Percentiles rank a stretch among this genome's conserved stretches.
Evolutionary conservation across 2,888 invertebrate species (phyloP).

Genomic region (Cephus nigrinus): DNA sequence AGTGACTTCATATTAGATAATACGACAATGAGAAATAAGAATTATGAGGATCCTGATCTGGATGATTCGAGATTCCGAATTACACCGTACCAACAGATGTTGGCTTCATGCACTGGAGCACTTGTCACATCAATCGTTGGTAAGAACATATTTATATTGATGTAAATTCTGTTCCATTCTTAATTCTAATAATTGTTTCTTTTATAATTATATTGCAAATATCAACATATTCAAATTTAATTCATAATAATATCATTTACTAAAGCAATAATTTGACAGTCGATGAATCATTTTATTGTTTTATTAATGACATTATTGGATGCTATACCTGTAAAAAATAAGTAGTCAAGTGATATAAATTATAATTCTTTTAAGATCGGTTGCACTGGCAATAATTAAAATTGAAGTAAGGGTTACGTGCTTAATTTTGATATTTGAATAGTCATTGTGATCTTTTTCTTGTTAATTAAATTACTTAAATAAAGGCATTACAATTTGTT

Average conservation of each 20-base stretch:
- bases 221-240: neutral
- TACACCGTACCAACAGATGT: conserved; percentile 84
- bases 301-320: too few relatives aligned
- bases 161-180: conserved; percentile 9
- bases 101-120: conserved; percentile 89
- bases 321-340: too few relatives aligned
- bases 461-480: neutral
- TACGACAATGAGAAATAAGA: neutral
- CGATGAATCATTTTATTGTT: too few relatives aligned
- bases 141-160: conserved; percentile 59
- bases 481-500: neutral
- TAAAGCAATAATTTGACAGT: too few relatives aligned
- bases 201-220: neutral
- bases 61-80: conserved; percentile 84
- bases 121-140: conserved; percentile 89
- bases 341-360: too few relatives aligned
- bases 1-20: neutral
- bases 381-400: too few relatives aligned
- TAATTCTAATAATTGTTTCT: neutral
- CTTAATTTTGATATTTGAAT: too few relatives aligned
- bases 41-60: conserved; percentile 51
- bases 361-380: too few relatives aligned
- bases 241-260: neutral
- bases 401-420: too few relatives aligned
- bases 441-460: neutral